Base-by-base conservation (phyloP, 1,140 invertebrate genomes). In the Acromyrmex heyeri region DNA sequence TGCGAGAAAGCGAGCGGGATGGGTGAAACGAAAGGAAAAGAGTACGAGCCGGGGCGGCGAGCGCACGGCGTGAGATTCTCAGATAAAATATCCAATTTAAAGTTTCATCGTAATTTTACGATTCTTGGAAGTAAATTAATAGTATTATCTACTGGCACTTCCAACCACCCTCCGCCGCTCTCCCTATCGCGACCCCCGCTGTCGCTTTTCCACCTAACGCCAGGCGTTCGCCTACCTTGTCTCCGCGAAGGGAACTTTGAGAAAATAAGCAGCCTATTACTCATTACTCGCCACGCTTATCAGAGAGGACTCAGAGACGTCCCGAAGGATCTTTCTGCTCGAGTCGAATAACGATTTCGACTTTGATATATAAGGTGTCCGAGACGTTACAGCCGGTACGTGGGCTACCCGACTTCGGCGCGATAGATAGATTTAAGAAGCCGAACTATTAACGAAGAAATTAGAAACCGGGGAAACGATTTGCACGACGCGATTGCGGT, bases 61-160 rank as follows among this genome's bases (percentile, higher is more conserved):
- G 81, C 87, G 82, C 87, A 57, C 55, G 55, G 87, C 89, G 89
- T 86, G 86, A 93, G 93, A 93, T 92, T 91, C 86, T 91, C 90
- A 91, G 93, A 94, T 94, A 94, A 94, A 94, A 94, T 94, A 94
- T 94, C 94, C 93, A 94, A 94, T 94, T 94, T 94, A 94, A 94
- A 94, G 93, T 94, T 94, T 94, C 92, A 93, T 94, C 93, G 93
- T 94, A 94, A 94, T 94, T 94, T 94, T 93, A 94, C 92, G 92
- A 94, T 94, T 94, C 92, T 91, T 93, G 91, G 77, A 94, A 94
- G 92, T 93, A 94, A 94, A 94, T 94, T 94, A 94, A 94, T 94
- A 92, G 92, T 91, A 94, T 93, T 94, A 94, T 94, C 93, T 93
- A 90, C 86, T 82, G 85, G 88, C 83, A 76, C 85, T 87, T 86